phyloP scores from a whole-genome alignment of 1,140 invertebrate species.

The Venturia canescens region DNA sequence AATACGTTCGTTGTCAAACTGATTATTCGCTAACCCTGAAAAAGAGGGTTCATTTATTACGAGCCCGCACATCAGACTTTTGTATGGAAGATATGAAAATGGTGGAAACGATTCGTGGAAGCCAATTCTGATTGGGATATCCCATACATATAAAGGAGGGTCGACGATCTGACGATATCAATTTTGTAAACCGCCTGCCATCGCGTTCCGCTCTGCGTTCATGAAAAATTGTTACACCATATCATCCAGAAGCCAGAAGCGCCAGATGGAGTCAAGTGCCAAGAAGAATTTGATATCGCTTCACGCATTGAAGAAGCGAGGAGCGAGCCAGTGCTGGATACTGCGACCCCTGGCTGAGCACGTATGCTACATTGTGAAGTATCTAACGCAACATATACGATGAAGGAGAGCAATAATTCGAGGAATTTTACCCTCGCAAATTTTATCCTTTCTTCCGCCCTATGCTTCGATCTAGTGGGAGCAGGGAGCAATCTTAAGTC shows the following conservation, averaged over 20 bases:
- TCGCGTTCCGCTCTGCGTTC: background rate
- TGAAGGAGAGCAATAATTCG: constrained; percentile 10
- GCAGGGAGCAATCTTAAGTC: background rate
- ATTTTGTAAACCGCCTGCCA: constrained; percentile 7
- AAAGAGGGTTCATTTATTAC: too few relatives aligned
- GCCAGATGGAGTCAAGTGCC: constrained; percentile 17
- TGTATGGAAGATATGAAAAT: background rate
- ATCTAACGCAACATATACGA: constrained; percentile 1
- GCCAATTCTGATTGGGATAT: background rate
- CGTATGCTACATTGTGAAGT: background rate
- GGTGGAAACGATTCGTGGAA: background rate
- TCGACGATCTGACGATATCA: constrained; percentile 6
- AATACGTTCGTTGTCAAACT: too few relatives aligned
- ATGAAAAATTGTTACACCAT: constrained; percentile 4
- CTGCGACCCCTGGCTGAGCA: background rate
- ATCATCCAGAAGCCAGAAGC: constrained; percentile 6
- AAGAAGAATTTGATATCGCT: constrained; percentile 22
- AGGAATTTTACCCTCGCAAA: background rate
- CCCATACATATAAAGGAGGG: background rate
- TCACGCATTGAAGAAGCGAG: background rate
- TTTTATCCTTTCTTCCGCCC: background rate
- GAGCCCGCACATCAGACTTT: too few relatives aligned
- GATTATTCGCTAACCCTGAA: too few relatives aligned
- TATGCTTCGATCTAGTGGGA: background rate
- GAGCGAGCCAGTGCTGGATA: background rate